Percentiles rank a stretch among this genome's conserved stretches.
Conservation (phyloP, 2,888 invertebrate species). For the Hipparchia semele region DNA sequence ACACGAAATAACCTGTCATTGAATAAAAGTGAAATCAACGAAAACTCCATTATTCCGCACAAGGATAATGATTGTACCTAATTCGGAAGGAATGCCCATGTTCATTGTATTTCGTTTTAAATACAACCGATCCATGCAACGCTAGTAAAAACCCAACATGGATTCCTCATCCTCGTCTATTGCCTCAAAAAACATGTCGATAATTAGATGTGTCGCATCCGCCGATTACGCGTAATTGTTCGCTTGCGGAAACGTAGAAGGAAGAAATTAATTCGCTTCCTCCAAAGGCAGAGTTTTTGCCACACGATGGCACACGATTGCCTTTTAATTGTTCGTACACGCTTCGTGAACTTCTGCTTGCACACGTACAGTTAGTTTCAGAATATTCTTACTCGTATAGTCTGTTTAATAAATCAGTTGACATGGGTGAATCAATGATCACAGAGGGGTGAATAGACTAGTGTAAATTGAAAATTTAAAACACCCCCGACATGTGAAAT, state of each 20-base stretch:
- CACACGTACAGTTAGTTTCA: conserved; percentile 17
- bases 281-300: conserved; percentile 36
- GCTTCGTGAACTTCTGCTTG: conserved; percentile 38
- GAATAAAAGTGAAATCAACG: too few species aligned
- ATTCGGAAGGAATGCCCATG: not conserved
- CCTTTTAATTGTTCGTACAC: conserved; percentile 47
- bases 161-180: conserved; percentile 23
- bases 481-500: too few species aligned
- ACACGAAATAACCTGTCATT: too few species aligned
- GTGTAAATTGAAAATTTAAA: too few species aligned
- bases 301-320: conserved; percentile 36
- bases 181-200: conserved; percentile 21
- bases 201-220: conserved; percentile 36
- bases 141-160: not conserved
- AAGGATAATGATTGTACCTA: not conserved
- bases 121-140: not conserved
- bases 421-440: too few species aligned
- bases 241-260: conserved; percentile 39
- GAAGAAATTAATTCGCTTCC: conserved; percentile 42
- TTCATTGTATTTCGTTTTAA: not conserved
- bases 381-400: not conserved
- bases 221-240: conserved; percentile 32
- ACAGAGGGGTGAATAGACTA: too few species aligned
- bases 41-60: too few species aligned
- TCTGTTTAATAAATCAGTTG: too few species aligned